Base-by-base conservation (phyloP, 2,113 vertebrate species). In the Mus pahari region DNA sequence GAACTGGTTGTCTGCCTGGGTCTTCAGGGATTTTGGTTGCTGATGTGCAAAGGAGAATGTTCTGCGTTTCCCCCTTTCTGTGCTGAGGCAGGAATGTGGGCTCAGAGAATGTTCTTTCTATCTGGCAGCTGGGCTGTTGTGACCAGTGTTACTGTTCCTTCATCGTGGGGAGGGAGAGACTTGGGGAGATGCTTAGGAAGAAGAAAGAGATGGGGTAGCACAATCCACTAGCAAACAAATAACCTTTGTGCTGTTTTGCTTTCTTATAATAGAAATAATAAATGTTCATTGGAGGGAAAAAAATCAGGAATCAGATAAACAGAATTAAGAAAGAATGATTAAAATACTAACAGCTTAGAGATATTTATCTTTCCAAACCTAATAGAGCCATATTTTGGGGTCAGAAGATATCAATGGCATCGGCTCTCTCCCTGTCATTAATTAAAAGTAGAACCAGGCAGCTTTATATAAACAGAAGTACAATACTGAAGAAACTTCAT, bases 241-340 rank as follows among this genome's bases (percentile, higher is more conserved):
- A 87, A 16, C 19, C 36, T 84, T 70, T 89, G 22, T 48, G 24
- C 31, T 81, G 33, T 71, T 88, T 94, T 79, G 12, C 0, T 71
- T 86, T 95, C 66, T 86, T 73, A 64, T 78, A 78, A 64, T 92
- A 81, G 90, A 94, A 89, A 77, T 78, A 33, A n/a, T 66, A 88
- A 39, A 74, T 87, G 26, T 62, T 74, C 48, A 78, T 39, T 89
- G 91, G 55, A 96, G 83, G 10, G 10, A 70, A 70, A 66, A 66
- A 96, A 74, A 93, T 39, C 17, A 39, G 45, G 26, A 79, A 91
- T 96, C 55, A 71, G 50, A 64, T 68, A 86, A 90, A 95, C 55
- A 74, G 94, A 91, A 92, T 55, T 17, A 94, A 93, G 75, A 86
- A 83, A 92, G 31, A 66, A 73, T 94, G 82, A 86, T 70, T 88